Evolutionary conservation across 2,113 vertebrate species (phyloP), one percentile per base, ranked within the genome.

Genomic region (Tiliqua scincoides): DNA sequence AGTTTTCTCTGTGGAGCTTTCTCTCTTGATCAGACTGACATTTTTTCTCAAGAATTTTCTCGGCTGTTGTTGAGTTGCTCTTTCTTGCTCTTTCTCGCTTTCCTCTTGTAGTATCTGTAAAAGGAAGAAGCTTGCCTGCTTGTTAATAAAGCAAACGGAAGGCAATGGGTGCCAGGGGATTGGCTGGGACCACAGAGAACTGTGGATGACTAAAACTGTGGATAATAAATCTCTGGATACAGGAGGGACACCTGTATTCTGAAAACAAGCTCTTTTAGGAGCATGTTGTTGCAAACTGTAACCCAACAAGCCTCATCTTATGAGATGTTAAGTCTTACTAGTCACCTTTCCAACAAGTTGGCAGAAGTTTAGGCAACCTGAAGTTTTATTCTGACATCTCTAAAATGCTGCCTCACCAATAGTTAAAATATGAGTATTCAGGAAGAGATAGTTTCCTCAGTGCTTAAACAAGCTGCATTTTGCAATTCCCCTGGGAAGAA

Each of bases 11-110:
- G 37, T 23, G 10, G 59, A 72, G 84, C 54, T 76, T 8, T n/a
- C 40, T 86, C 14, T 62, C n/a, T 89, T 54, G 30, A 84, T 82
- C 52, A 84, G 76, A 89, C 1, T 52, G 30, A 68, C 27, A 27
- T 71, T 91, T 72, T 37, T 68, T 71, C 82, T 74, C 12, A 65
- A 57, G 37, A 72, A 85, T n/a, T n/a, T n/a, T n/a, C n/a, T n/a
- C n/a, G n/a, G 10, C 15, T 57, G 18, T 62, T 79, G 78, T 17
- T 70, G 40, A 59, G 32, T 7, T 76, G 40, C 85, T 65, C 71
- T 48, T 40, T 80, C 43, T 37, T 27, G 17, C 37, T 48, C n/a
- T n/a, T n/a, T n/a, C n/a, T n/a, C n/a, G n/a, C n/a, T n/a, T n/a
- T n/a, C n/a, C n/a, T n/a, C n/a, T n/a, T n/a, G n/a, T n/a, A n/a